phyloP scores from a whole-genome alignment of 2,888 invertebrate species.

The Drosophila multiciliata region DNA sequence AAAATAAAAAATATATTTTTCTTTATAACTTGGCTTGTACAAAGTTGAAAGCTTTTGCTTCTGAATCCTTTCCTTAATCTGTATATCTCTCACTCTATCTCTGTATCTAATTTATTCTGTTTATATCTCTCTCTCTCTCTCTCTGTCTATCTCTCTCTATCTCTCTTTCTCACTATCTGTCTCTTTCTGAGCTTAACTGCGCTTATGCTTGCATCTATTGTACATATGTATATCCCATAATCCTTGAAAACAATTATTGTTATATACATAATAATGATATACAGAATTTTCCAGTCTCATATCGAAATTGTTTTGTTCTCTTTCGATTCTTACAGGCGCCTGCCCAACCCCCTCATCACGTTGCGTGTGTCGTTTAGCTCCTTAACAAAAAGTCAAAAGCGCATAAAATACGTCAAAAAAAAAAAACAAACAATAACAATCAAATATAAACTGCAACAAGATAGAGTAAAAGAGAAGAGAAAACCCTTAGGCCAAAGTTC shows the following conservation, averaged over 20 bases:
- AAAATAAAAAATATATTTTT: background rate
- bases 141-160: conserved; percentile 18
- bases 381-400: conserved; percentile 48
- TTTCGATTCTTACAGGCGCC: conserved; percentile 81
- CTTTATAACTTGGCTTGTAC: background rate
- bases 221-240: conserved; percentile 34
- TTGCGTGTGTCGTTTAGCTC: conserved; percentile 52
- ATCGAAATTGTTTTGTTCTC: conserved; percentile 80
- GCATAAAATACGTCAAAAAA: conserved; percentile 50
- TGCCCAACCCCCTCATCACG: conserved; percentile 46
- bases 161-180: conserved; percentile 10
- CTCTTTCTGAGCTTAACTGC: conserved; percentile 36
- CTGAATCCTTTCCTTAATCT: background rate
- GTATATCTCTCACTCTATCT: conserved; percentile 3
- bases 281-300: conserved; percentile 61
- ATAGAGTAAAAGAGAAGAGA: conserved; percentile 23
- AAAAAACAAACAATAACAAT: conserved; percentile 9
- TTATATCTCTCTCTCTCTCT: conserved; percentile 13
- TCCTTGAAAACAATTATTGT: conserved; percentile 22
- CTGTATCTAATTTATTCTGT: conserved; percentile 14
- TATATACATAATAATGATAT: conserved; percentile 44
- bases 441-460: conserved; percentile 18
- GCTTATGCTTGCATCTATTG: conserved; percentile 49
- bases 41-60: conserved; percentile 24
- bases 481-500: conserved; percentile 2